These are phyloP conservation scores for Horisme vitalbata DNA, from an alignment of 2,888 invertebrate species.

Conservation along the genomic window DNA sequence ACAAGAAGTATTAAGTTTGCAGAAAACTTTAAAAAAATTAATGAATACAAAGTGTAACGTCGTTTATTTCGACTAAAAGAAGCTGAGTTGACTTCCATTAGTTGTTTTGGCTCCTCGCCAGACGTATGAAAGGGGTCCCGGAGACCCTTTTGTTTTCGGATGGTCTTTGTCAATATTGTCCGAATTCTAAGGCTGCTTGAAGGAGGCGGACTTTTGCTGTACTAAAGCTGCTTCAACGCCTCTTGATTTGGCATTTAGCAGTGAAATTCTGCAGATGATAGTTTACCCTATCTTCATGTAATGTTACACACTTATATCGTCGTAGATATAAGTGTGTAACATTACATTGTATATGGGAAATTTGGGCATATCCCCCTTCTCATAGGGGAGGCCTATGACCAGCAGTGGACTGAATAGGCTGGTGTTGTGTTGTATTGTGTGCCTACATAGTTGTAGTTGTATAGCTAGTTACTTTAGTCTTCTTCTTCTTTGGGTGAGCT, in stretches of 20 bases:
- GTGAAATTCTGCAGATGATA: no score
- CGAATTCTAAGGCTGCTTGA: conserved; percentile 38
- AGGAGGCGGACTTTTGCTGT: conserved; percentile 11
- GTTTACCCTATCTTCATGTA: no score
- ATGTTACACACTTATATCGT: no score
- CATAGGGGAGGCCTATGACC: no score
- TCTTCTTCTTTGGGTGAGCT: no score
- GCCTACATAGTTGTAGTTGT: no score
- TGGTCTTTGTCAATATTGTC: conserved; percentile 54
- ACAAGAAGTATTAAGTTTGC: conserved; percentile 4
- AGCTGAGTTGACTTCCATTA: conserved; percentile 43
- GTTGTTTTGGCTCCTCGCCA: conserved; percentile 49
- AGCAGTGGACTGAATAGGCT: no score
- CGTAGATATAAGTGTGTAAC: no score
- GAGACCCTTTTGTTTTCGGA: conserved; percentile 54
- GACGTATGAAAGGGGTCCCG: conserved; percentile 46
- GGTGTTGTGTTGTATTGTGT: no score
- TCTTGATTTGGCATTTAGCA: not conserved
- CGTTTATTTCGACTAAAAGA: conserved; percentile 31
- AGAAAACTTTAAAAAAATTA: conserved; percentile 10
- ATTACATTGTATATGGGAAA: no score
- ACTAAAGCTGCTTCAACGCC: conserved; percentile 13
- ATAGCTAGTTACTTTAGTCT: no score
- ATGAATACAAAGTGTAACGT: conserved; percentile 18
- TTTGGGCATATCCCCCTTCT: no score